Evolutionary conservation across 2,888 invertebrate genomes (phyloP).

Genomic region (Nomada hirtipes): DNA sequence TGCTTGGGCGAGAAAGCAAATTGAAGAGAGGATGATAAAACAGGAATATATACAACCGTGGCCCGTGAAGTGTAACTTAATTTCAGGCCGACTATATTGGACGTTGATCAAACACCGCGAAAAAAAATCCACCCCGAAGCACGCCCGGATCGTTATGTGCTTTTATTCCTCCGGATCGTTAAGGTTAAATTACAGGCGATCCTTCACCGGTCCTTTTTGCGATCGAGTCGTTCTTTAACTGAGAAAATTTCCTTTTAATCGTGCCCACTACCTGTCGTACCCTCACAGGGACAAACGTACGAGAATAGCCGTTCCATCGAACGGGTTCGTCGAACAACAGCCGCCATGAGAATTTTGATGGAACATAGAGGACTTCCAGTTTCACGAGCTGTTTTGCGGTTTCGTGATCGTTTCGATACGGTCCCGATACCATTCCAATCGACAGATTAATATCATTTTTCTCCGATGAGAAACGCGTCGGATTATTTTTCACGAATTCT

Average conservation of each 20-base stretch:
- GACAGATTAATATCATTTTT: neutral
- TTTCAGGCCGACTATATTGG: conserved; percentile 24
- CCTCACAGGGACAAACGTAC: conserved; percentile 16
- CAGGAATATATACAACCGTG: conserved; percentile 10
- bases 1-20: conserved; percentile 11
- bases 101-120: conserved; percentile 40
- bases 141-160: conserved; percentile 15
- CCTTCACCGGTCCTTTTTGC: conserved; percentile 21
- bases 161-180: conserved; percentile 36
- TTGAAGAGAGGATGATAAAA: conserved; percentile 34
- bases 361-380: neutral
- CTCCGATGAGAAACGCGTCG: neutral
- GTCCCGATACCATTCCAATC: neutral
- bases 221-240: neutral
- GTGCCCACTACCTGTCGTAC: conserved; percentile 12
- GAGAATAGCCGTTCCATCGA: conserved; percentile 30
- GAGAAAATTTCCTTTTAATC: conserved; percentile 39
- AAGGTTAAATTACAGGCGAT: conserved; percentile 37
- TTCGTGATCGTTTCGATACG: neutral
- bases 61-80: conserved; percentile 26
- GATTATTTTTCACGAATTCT: neutral
- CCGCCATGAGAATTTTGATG: conserved; percentile 1
- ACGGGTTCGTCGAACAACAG: conserved; percentile 13
- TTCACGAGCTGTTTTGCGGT: neutral
- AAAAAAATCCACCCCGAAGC: conserved; percentile 34